These are phyloP conservation scores for Sinocyclocheilus anshuiensis DNA, from an alignment of 2,113 vertebrate genomes.

Conservation along the genomic window DNA sequence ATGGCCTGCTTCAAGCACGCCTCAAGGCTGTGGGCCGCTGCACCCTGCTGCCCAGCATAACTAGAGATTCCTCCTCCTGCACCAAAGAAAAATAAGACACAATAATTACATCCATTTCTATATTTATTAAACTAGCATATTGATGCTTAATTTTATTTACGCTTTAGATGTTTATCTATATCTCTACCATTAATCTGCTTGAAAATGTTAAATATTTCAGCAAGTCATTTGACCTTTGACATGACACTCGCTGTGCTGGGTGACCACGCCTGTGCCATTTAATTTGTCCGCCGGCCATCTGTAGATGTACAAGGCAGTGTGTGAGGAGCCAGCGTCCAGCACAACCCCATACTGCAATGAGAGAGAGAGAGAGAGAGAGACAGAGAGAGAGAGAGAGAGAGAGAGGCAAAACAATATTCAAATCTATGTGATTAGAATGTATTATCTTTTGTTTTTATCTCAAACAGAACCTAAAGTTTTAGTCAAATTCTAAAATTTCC, in stretches of 20 bases:
- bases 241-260: constrained; percentile 80
- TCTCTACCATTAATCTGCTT: not conserved
- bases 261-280: constrained; percentile 83
- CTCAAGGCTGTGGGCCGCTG: constrained; percentile 67
- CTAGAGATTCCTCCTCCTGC: constrained; percentile 75
- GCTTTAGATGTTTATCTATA: not conserved
- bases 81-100: too few species aligned
- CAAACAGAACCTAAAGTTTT: not conserved
- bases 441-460: not conserved
- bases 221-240: constrained; percentile 71
- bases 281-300: constrained; percentile 83
- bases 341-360: constrained; percentile 83
- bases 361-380: not conserved
- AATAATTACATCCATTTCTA: too few species aligned
- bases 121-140: not conserved
- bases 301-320: constrained; percentile 86
- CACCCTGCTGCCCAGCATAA: constrained; percentile 67
- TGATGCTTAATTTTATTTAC: not conserved
- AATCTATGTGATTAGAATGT: not conserved
- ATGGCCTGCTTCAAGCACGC: constrained; percentile 77
- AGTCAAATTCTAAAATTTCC: not conserved
- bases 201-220: not conserved
- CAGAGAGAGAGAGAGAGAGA: not conserved
- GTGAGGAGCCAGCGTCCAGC: constrained; percentile 87
- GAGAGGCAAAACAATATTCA: not conserved